Percentiles rank a stretch among this genome's conserved stretches.
phyloP scores from a whole-genome alignment of 2,797 vertebrate genomes.

The Prionace glauca region DNA sequence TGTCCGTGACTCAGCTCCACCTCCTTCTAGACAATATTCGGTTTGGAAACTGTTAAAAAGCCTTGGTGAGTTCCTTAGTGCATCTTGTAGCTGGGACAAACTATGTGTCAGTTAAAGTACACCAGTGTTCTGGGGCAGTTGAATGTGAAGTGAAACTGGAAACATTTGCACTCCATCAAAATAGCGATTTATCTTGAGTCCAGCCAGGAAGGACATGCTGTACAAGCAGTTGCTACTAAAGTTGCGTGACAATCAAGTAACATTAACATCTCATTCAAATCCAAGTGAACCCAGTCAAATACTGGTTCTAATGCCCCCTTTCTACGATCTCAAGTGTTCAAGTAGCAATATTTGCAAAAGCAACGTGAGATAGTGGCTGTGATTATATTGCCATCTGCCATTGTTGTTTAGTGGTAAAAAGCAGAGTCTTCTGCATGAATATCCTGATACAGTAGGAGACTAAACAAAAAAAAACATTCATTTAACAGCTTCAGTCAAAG shows the following conservation, averaged over 20 bases:
- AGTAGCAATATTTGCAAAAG: not conserved
- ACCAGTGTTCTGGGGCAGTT: not conserved
- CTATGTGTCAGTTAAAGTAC: not conserved
- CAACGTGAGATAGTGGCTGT: not conserved
- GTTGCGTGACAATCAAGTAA: not conserved
- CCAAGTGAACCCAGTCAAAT: not conserved
- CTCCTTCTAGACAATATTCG: no score
- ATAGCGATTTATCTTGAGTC: not conserved
- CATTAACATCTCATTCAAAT: not conserved
- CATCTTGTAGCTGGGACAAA: no score
- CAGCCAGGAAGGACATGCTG: not conserved
- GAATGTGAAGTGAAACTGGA: not conserved
- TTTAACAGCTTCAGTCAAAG: not conserved
- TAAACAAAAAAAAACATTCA: not conserved
- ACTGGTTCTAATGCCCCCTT: not conserved
- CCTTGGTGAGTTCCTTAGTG: no score
- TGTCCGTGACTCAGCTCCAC: no score
- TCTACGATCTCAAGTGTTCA: not conserved
- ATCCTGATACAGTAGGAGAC: no score
- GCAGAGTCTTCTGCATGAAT: not conserved
- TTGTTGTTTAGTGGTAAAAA: not conserved
- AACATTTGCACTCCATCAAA: not conserved
- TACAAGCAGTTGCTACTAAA: not conserved
- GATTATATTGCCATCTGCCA: not conserved
- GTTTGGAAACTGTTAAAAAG: no score